A percentile compares a stretch with the other conserved stretches of the same genome.
Evolutionary conservation across 1,140 invertebrate species (phyloP).

Genomic region (Pissodes strobi): DNA sequence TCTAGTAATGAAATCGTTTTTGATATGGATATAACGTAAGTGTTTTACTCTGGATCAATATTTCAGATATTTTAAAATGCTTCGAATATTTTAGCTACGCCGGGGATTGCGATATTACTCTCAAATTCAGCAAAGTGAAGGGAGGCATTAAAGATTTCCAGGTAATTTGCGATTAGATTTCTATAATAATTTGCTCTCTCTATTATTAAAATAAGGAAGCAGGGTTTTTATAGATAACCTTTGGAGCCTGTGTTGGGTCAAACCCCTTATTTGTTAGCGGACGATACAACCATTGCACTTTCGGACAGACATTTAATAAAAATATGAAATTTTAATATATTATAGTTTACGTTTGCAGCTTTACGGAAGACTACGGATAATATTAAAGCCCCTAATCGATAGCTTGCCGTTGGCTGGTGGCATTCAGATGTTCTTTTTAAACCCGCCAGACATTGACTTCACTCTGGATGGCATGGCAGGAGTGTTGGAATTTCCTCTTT

Average conservation of each 20-base stretch:
- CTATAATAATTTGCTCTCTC: neutral
- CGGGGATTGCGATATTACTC: slow-evolving; percentile 89
- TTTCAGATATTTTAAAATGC: too few relatives aligned
- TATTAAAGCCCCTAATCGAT: slow-evolving; percentile 88
- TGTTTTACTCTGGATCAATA: slow-evolving; percentile 37
- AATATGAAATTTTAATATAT: slow-evolving; percentile 1
- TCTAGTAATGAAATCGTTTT: slow-evolving; percentile 91
- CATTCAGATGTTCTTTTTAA: slow-evolving; percentile 89
- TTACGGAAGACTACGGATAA: slow-evolving; percentile 81
- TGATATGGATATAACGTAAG: slow-evolving; percentile 90
- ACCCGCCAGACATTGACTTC: slow-evolving; percentile 91
- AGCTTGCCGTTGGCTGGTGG: slow-evolving; percentile 87
- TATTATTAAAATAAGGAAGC: neutral
- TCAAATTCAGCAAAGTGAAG: slow-evolving; percentile 72
- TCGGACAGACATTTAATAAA: too few relatives aligned
- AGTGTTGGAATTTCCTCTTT: slow-evolving; percentile 79
- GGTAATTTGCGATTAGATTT: slow-evolving; percentile 19
- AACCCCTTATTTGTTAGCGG: too few relatives aligned
- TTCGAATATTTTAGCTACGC: slow-evolving; percentile 76
- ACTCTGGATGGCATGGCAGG: slow-evolving; percentile 84
- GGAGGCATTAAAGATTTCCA: slow-evolving; percentile 88
- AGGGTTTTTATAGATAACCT: too few relatives aligned
- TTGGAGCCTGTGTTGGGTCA: too few relatives aligned
- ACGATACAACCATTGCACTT: too few relatives aligned
- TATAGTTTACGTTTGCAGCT: too few relatives aligned